Evolutionary conservation across 2,113 vertebrate species (phyloP), one percentile per base, ranked within the genome.

Genomic region (Nothocercus nigrocapillus): DNA sequence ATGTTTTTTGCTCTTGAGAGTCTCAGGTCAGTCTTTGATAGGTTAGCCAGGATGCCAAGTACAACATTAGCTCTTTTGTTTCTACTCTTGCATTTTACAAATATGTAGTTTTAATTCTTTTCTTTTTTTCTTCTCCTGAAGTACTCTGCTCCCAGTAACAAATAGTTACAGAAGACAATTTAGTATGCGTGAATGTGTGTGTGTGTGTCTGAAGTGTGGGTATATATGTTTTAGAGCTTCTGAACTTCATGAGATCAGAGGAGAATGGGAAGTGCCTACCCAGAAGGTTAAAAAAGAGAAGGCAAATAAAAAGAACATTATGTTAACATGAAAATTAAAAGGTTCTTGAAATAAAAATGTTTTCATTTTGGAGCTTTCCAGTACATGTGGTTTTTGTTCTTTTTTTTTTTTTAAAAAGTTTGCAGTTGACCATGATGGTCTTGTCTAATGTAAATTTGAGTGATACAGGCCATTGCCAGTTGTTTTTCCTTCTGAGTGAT

Each of bases 401-500:
- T 63, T 42, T 44, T 18, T 42, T 21, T 28, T 45, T 18, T n/a
- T 42, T 25, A 22, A 49, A 22, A 49, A 58, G 40, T 40, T 94
- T 93, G 51, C 44, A 84, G 45, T 80, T 67, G 47, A 66, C 49
- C 51, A 4, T 67, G 80, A 54, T 74, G 38, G 45, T 56, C 72
- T 87, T 45, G 9, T 34, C 54, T 88, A 34, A 85, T 56, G 73
- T 64, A 85, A 90, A 89, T 49, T 1, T 63, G 82, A 94, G 58
- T 14, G 59, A 83, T 36, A 54, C 7, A 82, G 21, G 47, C 45
- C 78, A 72, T 96, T 78, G 77, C 78, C 88, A 83, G 80, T 82
- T 86, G 83, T 94, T 96, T 96, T 95, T 87, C 72, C 90, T 92
- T 59, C 69, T 75, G 67, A 86, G 73, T 63, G 77, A 90, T 18